Evolutionary conservation across 2,797 vertebrate species (phyloP).

Genomic region (Pampus argenteus): DNA sequence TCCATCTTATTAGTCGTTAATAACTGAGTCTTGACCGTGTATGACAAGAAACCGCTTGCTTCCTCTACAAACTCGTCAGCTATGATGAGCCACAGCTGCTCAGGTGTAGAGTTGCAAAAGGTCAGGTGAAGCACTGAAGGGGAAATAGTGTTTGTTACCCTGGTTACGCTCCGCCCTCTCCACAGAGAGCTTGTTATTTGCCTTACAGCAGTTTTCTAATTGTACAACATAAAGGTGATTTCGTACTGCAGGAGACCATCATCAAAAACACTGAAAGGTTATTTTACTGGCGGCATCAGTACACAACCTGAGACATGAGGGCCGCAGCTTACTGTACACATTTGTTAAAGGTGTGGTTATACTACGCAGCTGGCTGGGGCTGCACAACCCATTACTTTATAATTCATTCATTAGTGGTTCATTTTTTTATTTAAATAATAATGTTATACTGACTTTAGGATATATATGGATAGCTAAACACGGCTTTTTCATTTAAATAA

Average conservation of each 20-base stretch:
- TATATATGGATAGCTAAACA: too few relatives aligned
- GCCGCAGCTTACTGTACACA: too few relatives aligned
- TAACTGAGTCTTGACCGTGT: background rate
- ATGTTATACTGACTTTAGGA: too few relatives aligned
- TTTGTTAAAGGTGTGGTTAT: too few relatives aligned
- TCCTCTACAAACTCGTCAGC: background rate
- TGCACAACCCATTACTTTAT: too few relatives aligned
- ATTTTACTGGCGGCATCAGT: background rate
- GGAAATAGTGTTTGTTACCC: constrained; percentile 13
- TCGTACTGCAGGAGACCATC: too few relatives aligned
- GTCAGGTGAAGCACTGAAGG: background rate
- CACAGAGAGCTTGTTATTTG: background rate
- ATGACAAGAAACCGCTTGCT: background rate
- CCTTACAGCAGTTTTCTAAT: background rate
- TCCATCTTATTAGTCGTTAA: constrained; percentile 21
- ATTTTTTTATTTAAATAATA: too few relatives aligned
- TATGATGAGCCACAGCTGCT: background rate
- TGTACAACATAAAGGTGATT: background rate
- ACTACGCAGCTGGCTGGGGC: too few relatives aligned
- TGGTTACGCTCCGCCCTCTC: constrained; percentile 37
- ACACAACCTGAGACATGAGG: too few relatives aligned
- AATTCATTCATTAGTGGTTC: too few relatives aligned
- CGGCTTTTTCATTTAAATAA: too few relatives aligned
- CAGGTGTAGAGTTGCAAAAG: constrained; percentile 30
- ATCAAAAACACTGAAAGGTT: background rate